Base-by-base conservation (phyloP, 2,797 vertebrate genomes). In the Nannoperca australis region DNA sequence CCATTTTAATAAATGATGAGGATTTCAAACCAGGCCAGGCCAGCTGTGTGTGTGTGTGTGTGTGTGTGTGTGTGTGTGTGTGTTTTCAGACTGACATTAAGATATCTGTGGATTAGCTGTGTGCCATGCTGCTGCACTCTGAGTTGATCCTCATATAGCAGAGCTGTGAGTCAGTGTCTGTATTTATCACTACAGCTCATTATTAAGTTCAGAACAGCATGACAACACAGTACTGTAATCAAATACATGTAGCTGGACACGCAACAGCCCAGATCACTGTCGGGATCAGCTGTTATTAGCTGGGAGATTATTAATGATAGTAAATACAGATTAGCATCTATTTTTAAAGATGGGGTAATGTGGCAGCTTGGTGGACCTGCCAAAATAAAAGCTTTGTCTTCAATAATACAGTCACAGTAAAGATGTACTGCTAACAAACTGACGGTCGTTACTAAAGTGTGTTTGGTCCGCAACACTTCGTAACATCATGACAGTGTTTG, bases 311-410 rank as follows among this genome's bases (percentile, higher is more conserved):
- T 76, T 81, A 30, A 69, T 78, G 36, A 74, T 60, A 71, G 79
- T 85, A 79, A 87, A 83, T 78, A 70, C 64, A 83, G 67, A 84
- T 83, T 50, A 66, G 34, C 12, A 18, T 79, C 84, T 89, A 82
- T 85, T 85, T 89, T 82, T 77, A 86, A 70, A 66, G 59, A 18
- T 34, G 32, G 64, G 51, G 50, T 70, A 63, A 74, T 75, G 36
- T 79, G 22, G 66, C 81, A 56, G 56, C 49, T 42, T n/a, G 50
- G 45, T 34, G 27, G 30, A 58, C 2, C 38, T 20, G 44, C 56
- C 66, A 66, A 75, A 83, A 86, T 58, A 74, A 59, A 82, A 76
- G 68, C 50, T 51, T 73, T 3, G 7, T 14, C 17, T 61, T 60
- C 15, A 61, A 50, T 47, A 58, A 64, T 63, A n/a, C 7, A n/a